A percentile compares a stretch with the other conserved stretches of the same genome.
phyloP scores from a whole-genome alignment of 1,140 invertebrate genomes.

The Cepaea nemoralis region DNA sequence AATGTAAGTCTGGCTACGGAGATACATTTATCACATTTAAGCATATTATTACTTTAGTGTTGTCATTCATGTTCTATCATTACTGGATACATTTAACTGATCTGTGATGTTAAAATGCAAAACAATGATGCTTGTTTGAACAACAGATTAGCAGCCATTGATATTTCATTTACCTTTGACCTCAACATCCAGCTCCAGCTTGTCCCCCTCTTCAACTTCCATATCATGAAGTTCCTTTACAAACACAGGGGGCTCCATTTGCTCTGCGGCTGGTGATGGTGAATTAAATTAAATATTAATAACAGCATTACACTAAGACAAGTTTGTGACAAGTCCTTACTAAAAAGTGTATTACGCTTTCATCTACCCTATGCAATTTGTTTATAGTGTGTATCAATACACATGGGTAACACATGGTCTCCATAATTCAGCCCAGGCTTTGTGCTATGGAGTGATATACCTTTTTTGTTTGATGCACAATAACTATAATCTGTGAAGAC shows the following conservation, averaged over 20 bases:
- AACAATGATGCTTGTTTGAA: neutral
- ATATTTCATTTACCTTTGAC: conserved; percentile 73
- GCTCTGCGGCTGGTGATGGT: conserved; percentile 40
- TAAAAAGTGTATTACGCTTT: too few species aligned
- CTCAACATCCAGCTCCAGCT: conserved; percentile 84
- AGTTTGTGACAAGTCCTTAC: neutral
- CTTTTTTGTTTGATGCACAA: too few species aligned
- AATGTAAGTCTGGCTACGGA: too few species aligned
- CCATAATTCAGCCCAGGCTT: too few species aligned
- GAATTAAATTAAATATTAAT: conserved; percentile 5
- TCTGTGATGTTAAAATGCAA: neutral
- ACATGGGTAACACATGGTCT: too few species aligned
- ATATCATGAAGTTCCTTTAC: conserved; percentile 84
- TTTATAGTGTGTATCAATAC: too few species aligned
- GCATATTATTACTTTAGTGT: too few species aligned
- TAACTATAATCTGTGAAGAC: too few species aligned
- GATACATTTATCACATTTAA: too few species aligned
- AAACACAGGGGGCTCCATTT: conserved; percentile 80
- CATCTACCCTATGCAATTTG: too few species aligned
- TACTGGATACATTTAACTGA: neutral
- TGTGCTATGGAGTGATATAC: too few species aligned
- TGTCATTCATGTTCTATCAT: neutral
- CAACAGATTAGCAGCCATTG: neutral
- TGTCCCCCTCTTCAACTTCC: conserved; percentile 81
- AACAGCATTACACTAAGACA: neutral